These are phyloP conservation scores for Serripes groenlandicus DNA, from an alignment of 2,888 invertebrate genomes.

Conservation along the genomic window DNA sequence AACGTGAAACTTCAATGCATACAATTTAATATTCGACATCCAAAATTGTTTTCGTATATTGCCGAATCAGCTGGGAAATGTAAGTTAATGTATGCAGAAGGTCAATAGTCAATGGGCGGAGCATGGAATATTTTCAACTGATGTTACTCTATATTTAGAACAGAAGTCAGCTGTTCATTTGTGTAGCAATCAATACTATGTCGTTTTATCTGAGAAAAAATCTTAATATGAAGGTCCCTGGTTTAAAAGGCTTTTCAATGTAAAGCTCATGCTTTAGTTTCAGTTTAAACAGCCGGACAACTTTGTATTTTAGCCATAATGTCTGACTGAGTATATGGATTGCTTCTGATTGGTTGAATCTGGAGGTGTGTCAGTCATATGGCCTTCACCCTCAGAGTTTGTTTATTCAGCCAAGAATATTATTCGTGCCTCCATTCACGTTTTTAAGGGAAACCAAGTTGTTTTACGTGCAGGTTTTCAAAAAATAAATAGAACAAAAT, in stretches of 20 bases:
- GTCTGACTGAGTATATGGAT: not conserved
- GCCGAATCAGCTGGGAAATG: constrained; percentile 18
- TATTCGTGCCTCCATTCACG: too few relatives aligned
- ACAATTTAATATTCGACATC: too few relatives aligned
- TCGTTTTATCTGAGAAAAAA: not conserved
- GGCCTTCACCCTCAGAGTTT: not conserved
- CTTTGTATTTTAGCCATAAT: not conserved
- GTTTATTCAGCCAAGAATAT: not conserved
- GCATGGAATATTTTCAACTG: not conserved
- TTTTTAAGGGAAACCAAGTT: too few relatives aligned
- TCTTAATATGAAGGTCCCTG: not conserved
- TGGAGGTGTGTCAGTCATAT: not conserved
- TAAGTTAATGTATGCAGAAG: constrained; percentile 19
- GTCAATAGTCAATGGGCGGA: constrained; percentile 6
- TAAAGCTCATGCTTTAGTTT: not conserved
- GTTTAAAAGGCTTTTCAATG: too few relatives aligned
- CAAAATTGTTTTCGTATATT: not conserved
- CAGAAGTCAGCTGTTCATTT: not conserved
- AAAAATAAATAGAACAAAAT: too few relatives aligned
- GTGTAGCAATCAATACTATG: not conserved
- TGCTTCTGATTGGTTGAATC: not conserved
- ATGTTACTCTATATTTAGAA: not conserved
- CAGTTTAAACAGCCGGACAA: not conserved
- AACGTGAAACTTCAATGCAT: too few relatives aligned
- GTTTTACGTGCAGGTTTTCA: too few relatives aligned